Conservation (phyloP, 53 echinoderm and acorn worm species). For the Luidia sarsii region DNA sequence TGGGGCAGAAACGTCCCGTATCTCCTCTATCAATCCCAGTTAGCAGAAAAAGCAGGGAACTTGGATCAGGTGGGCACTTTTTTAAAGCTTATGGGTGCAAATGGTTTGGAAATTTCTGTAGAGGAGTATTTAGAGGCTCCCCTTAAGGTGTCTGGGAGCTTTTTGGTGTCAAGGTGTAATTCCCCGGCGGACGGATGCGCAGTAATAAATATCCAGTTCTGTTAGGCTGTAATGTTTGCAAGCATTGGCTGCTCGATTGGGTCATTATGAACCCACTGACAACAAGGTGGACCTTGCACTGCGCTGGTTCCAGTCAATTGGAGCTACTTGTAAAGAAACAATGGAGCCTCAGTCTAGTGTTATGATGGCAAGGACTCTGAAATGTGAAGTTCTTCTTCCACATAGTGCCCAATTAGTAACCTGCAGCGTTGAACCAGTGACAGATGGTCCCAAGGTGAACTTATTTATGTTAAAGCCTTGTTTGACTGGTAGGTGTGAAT, state of each 20-base stretch:
- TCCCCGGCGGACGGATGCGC: background rate
- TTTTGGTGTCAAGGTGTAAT: background rate
- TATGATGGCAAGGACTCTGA: background rate
- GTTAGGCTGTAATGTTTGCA: slow-evolving; percentile 23
- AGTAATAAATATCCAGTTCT: background rate
- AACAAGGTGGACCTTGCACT: background rate
- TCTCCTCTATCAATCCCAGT: background rate
- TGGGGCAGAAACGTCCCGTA: slow-evolving; percentile 25
- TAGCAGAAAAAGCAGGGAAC: background rate
- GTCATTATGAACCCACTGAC: background rate
- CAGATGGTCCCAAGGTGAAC: background rate
- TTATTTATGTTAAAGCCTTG: background rate
- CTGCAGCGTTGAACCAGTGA: background rate
- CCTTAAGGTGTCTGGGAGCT: background rate
- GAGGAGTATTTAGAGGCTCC: slow-evolving; percentile 4
- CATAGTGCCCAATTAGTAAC: background rate
- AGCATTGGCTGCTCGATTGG: background rate
- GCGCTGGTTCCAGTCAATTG: background rate
- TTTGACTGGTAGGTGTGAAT: background rate
- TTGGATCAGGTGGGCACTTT: slow-evolving; percentile 14
- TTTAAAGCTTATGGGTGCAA: slow-evolving; percentile 1
- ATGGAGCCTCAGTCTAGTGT: background rate
- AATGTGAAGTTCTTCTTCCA: slow-evolving; percentile 1
- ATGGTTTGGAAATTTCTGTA: slow-evolving; percentile 8
- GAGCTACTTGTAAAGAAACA: too few species aligned